Conservation (phyloP, 2,888 invertebrate genomes). For the Gastracanthus pulcherrimus region DNA sequence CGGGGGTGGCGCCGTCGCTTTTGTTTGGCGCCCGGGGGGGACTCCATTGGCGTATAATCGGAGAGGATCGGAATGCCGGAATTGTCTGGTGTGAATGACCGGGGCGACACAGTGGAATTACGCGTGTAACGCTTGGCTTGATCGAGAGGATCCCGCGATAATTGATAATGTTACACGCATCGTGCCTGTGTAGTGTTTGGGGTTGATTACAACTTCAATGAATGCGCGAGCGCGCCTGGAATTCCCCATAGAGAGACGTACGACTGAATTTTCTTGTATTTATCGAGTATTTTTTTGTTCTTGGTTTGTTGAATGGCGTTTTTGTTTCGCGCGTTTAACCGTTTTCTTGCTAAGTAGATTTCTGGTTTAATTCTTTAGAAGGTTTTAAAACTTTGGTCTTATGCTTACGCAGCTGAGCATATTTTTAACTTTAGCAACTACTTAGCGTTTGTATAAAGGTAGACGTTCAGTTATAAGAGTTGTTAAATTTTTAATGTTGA, state of each 20-base stretch:
- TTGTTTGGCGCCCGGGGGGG: not conserved
- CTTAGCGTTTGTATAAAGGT: too few relatives aligned
- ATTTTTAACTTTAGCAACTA: too few relatives aligned
- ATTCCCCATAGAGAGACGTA: too few relatives aligned
- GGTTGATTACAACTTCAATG: conserved; percentile 15
- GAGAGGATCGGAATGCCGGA: not conserved
- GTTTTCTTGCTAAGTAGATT: too few relatives aligned
- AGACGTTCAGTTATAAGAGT: not conserved
- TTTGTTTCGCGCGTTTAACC: too few relatives aligned
- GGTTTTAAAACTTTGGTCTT: too few relatives aligned
- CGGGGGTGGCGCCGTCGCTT: not conserved
- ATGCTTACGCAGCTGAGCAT: too few relatives aligned
- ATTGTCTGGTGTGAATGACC: conserved; percentile 17
- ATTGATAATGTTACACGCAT: conserved; percentile 39
- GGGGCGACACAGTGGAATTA: not conserved
- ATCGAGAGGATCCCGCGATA: conserved; percentile 17
- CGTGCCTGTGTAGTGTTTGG: not conserved
- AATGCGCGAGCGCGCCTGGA: not conserved
- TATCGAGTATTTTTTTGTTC: not conserved
- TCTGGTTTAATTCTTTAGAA: too few relatives aligned
- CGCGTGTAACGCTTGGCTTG: conserved; percentile 24
- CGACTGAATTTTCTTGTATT: not conserved
- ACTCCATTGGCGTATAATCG: not conserved
- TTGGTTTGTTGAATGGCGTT: too few relatives aligned
- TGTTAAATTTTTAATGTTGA: conserved; percentile 27